Evolutionary conservation across 2,113 vertebrate species (phyloP), one percentile per base, ranked within the genome.

Genomic region (Tetrao urogallus): DNA sequence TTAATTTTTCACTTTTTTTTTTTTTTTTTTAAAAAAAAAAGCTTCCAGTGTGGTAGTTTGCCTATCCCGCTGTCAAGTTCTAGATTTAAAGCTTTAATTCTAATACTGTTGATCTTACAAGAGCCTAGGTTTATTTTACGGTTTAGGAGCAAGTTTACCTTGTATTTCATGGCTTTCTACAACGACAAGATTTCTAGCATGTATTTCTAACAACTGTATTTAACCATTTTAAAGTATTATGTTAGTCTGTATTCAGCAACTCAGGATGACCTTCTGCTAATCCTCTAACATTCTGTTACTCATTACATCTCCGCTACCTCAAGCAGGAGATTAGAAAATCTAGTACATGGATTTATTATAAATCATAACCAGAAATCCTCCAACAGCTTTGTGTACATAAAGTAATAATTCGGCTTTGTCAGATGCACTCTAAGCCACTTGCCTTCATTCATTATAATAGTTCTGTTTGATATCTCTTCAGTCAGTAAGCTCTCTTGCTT

Each of bases 231-330:
- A 86, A 91, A 50, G 34, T 58, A 28, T 77, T 84, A 57, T 12
- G 7, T 64, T 89, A 81, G 80, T 17, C 77, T 89, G 52, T 81
- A 64, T 86, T 93, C 69, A 70, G 81, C 69, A 90, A 89, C 75
- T 82, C 57, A 70, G 90, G 61, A 88, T 91, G 67, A 95, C 88
- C 86, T 93, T 92, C 72, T 81, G 24, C 63, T 96, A 94, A 97
- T 96, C 91, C 67, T 89, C 81, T 94, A 89, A 77, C 0, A 48
- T 71, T 93, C 91, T 92, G 63, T 93, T 94, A 86, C 72, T 95
- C 82, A 70, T 64, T 95, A 74, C 89, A 86, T 94, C 80, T 92
- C 78, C 74, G 82, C 96, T 96, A 89, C 54, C 72, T 92, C 85
- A 90, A 91, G 73, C 76, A 91, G 77, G 72, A 93, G 77, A 95